These are phyloP conservation scores for Parambassis ranga DNA, from an alignment of 2,797 vertebrate genomes.

Conservation along the genomic window DNA sequence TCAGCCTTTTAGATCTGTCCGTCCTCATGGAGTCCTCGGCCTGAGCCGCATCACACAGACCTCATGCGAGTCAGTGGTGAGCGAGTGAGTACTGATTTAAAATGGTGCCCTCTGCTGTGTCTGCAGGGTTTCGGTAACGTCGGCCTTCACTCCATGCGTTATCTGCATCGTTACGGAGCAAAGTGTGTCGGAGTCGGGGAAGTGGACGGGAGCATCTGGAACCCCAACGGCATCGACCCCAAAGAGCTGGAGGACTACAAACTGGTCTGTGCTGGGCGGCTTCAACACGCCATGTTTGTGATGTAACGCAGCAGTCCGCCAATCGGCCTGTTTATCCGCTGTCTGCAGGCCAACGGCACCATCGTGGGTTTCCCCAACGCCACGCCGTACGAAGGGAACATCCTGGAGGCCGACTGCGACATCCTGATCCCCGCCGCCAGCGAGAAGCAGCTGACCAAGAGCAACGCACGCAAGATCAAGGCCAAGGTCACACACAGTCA, in stretches of 20 bases:
- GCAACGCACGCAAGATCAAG: conserved; percentile 90
- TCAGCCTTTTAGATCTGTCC: no score
- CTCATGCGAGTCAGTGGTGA: no score
- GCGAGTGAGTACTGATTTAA: no score
- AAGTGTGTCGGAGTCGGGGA: conserved; percentile 92
- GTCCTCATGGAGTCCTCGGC: no score
- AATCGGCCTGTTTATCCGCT: rapidly evolving
- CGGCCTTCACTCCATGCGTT: conserved; percentile 95
- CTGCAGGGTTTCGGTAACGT: conserved; percentile 94
- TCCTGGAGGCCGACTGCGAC: conserved; percentile 93
- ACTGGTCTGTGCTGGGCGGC: conserved; percentile 86
- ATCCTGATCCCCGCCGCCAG: conserved; percentile 96
- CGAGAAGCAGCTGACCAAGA: conserved; percentile 93
- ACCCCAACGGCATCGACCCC: conserved; percentile 92
- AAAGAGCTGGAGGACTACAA: conserved; percentile 98
- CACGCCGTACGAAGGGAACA: conserved; percentile 86
- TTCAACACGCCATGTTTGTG: no score
- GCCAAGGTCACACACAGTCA: conserved; percentile 89
- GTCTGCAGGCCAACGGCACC: conserved; percentile 75
- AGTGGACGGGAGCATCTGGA: conserved; percentile 92
- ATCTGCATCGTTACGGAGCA: conserved; percentile 92
- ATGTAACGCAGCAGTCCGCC: background rate
- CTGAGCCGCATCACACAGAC: no score
- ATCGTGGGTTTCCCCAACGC: conserved; percentile 92
- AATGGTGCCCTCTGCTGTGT: background rate